Base-by-base conservation (phyloP, 2,888 invertebrate genomes). In the Acronicta leporina region DNA sequence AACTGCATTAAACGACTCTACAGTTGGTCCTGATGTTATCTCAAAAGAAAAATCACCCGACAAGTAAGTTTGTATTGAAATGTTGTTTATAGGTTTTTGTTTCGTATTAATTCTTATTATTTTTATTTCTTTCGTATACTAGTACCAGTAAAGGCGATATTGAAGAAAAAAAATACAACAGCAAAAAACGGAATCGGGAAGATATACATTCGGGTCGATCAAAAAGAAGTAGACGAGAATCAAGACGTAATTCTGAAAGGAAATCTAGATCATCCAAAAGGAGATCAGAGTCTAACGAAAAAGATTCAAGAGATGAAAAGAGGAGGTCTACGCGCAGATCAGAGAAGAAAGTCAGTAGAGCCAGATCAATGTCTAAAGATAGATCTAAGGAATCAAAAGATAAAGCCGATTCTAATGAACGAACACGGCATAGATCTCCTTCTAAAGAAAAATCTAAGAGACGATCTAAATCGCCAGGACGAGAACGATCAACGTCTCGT, bases 1-100 rank as follows among this genome's bases (percentile, higher is more conserved):
- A 0, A 93, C 95, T 0, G 96, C 95, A 2, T 81, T 96, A 11
- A 96, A 96, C 79, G 95, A 95, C 73, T 89, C 94, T 9, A 88
- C 87, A 11, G 87, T 86, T 8, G 90, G 87, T 0, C 91, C 92
- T 44, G 90, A 87, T 35, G 80, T 77, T 27, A 16, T 75, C 8
- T 3, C 53, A 10, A 75, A 77, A 57, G 77, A 77, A 62, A 73
- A 52, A 30, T 44, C 77, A 48, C 81, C 73, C 63, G 87, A 86
- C 67, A 75, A 66, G 91, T 90, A 69, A 69, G 83, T 80, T n/a
- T 11, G 0, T 38, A 35, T 42, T 43, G 6, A 35, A 14, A 4
- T 2, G 0, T 11, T 13, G 7, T 30, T 35, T 13, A n/a, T 13
- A n/a, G n/a, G 16, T 1, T 47, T 11, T 15, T 3, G 14, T 55